Evolutionary conservation across 2,113 vertebrate species (phyloP), one percentile per base, ranked within the genome.

Genomic region (Myiozetetes cayanensis): DNA sequence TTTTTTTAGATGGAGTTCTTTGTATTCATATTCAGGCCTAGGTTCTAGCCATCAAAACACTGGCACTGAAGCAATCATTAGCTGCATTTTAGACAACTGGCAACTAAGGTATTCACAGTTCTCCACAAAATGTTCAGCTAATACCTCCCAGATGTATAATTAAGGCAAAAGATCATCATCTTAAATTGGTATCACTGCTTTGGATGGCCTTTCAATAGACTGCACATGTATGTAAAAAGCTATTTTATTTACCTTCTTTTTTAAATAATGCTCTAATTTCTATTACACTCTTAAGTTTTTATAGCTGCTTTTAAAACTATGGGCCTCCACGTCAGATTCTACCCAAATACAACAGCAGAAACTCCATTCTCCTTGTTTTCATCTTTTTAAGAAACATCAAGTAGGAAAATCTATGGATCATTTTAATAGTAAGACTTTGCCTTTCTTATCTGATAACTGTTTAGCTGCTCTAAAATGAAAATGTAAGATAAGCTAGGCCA

Each of bases 91-190:
- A 97, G 97, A 97, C 96, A 97, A 98, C 97, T 97, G 97, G 98
- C 96, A 98, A 97, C 95, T 93, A 97, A 97, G 97, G 97, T 98
- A 98, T 97, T 98, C 96, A 89, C 95, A 96, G 96, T 85, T 97
- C 97, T 95, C 95, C 94, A 96, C 96, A 97, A 97, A 97, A 98
- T 91, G 96, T 96, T 98, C 97, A 94, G 95, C 74, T 98, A 98
- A 96, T 98, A 97, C 96, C 97, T 97, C 97, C 97, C 98, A 98
- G 96, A 97, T 98, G 98, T 95, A 97, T 87, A 98, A 98, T 98
- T 97, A 97, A 98, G 95, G 97, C 95, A 97, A 97, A 98, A 97
- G 97, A 98, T 97, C 94, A 98, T 97, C 97, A 82, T 96, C 95
- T 97, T 97, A 96, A 98, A 97, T 91, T 95, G 96, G 53, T 97